These are phyloP conservation scores for Polypterus senegalus DNA, from an alignment of 2,113 vertebrate genomes.

Conservation along the genomic window DNA sequence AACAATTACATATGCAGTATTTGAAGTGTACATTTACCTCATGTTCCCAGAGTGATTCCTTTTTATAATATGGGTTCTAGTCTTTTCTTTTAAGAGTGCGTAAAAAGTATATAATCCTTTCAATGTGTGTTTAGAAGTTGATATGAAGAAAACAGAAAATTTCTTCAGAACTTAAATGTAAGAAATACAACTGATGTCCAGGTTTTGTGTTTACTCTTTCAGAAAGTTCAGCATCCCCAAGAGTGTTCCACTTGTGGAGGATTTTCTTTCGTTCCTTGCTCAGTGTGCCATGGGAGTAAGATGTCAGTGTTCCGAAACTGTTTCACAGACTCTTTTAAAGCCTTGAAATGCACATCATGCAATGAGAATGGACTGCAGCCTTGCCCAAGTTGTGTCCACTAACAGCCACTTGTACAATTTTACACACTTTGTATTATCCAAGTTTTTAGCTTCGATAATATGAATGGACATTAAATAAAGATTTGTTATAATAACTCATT, in stretches of 20 bases:
- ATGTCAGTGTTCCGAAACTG: slow-evolving; percentile 96
- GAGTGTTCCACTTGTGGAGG: slow-evolving; percentile 81
- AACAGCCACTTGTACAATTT: slow-evolving; percentile 13
- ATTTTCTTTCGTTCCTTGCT: slow-evolving; percentile 87
- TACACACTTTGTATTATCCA: not conserved
- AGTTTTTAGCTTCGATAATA: not conserved
- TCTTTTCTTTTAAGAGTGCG: not conserved
- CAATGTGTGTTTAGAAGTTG: not conserved
- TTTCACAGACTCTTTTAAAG: slow-evolving; percentile 97
- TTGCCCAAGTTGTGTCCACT: slow-evolving; percentile 67
- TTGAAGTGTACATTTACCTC: too few relatives aligned
- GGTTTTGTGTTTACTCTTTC: slow-evolving; percentile 12
- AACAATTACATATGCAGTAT: too few relatives aligned
- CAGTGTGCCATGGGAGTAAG: slow-evolving; percentile 96
- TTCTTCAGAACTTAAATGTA: not conserved
- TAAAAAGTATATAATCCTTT: not conserved
- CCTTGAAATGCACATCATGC: slow-evolving; percentile 89
- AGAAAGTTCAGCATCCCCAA: slow-evolving; percentile 87
- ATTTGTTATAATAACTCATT: too few relatives aligned
- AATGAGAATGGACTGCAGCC: slow-evolving; percentile 93
- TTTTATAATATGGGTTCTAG: too few relatives aligned
- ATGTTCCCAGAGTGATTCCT: too few relatives aligned
- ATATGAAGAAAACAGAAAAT: not conserved
- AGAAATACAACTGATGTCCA: not conserved
- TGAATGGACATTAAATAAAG: too few relatives aligned